These are phyloP conservation scores for Trichosurus vulpecula DNA, from an alignment of 2,797 vertebrate species.

Conservation along the genomic window DNA sequence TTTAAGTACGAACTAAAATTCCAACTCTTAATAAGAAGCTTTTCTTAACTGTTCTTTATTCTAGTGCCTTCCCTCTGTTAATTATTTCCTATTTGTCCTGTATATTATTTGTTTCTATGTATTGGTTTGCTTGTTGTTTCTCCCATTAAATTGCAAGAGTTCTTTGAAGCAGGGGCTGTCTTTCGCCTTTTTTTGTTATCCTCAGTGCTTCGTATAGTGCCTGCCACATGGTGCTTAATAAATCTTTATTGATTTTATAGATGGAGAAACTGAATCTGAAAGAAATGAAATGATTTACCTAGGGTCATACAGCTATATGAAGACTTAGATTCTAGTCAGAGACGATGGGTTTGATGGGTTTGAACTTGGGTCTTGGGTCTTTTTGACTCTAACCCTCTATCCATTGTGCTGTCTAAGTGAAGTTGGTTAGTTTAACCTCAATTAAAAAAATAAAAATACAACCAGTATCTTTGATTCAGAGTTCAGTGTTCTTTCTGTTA, in stretches of 20 bases:
- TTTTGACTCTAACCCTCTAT: too few species aligned
- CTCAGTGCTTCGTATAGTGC: background rate
- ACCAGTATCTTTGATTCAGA: background rate
- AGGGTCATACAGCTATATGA: too few species aligned
- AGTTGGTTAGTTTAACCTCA: too few species aligned
- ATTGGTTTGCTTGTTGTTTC: background rate
- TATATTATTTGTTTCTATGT: background rate
- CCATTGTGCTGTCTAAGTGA: too few species aligned
- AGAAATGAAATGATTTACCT: too few species aligned
- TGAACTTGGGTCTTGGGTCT: too few species aligned
- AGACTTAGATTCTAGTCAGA: too few species aligned
- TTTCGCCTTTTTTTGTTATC: background rate
- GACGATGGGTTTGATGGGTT: too few species aligned
- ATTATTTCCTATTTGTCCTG: background rate
- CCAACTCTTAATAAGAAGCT: background rate
- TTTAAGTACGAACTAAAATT: background rate
- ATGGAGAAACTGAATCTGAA: too few species aligned
- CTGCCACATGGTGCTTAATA: background rate
- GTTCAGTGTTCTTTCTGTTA: background rate
- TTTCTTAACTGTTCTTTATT: background rate
- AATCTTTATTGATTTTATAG: too few species aligned
- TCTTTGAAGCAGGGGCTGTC: background rate
- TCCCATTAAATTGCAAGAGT: background rate
- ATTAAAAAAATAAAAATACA: too few species aligned
- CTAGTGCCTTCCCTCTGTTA: background rate